Conservation (phyloP, 2,113 vertebrate species). For the Myotis lucifugus region DNA sequence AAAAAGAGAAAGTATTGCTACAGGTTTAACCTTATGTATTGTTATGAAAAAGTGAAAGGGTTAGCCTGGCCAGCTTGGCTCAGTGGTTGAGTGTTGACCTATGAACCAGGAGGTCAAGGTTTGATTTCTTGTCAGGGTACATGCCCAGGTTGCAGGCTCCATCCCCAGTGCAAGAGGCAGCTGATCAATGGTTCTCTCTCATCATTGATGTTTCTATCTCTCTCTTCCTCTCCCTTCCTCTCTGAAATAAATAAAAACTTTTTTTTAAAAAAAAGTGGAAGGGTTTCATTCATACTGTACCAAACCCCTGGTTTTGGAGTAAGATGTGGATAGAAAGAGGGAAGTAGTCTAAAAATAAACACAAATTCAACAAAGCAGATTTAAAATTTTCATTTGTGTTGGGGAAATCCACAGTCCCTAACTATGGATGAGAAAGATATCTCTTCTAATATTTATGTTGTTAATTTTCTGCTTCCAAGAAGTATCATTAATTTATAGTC, state of each 20-base stretch:
- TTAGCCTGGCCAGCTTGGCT: not conserved
- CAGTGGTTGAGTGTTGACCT: no score
- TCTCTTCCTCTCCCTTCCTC: no score
- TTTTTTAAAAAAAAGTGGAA: not conserved
- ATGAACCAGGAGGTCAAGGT: no score
- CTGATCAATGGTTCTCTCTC: no score
- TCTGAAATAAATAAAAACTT: no score
- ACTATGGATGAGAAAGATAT: not conserved
- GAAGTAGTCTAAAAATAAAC: not conserved
- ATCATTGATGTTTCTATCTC: no score
- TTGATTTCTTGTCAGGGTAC: no score
- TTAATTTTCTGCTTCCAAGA: not conserved
- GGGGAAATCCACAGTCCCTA: not conserved
- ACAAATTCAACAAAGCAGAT: not conserved
- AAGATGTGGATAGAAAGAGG: not conserved
- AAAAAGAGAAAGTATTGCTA: not conserved
- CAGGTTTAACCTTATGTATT: conserved; percentile 7
- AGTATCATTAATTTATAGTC: not conserved
- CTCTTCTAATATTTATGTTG: not conserved
- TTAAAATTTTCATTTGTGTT: conserved; percentile 8
- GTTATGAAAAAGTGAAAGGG: not conserved
- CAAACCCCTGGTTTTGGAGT: not conserved
- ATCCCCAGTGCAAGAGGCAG: no score
- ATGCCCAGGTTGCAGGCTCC: no score
- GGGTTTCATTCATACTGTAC: not conserved